phyloP scores from a whole-genome alignment of 1,140 invertebrate species.

The Hetaerina americana region DNA sequence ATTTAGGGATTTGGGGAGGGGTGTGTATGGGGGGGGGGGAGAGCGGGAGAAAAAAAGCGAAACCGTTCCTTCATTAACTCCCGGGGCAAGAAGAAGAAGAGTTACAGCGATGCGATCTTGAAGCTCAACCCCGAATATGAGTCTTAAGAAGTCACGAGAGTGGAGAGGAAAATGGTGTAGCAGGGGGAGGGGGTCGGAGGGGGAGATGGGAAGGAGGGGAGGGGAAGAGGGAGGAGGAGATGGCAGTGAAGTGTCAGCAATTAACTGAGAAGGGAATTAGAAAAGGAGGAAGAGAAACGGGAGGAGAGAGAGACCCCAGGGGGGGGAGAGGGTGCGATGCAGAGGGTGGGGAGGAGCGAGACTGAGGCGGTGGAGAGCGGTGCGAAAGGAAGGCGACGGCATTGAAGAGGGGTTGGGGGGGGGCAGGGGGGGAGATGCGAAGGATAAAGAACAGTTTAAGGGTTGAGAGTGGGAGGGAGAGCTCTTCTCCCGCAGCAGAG shows the following conservation, averaged over 20 bases:
- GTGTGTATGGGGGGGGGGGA: too few species aligned
- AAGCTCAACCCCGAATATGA: neutral
- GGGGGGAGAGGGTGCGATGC: neutral
- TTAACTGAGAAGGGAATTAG: neutral
- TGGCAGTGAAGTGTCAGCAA: neutral
- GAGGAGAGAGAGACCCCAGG: neutral
- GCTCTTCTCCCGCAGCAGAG: too few species aligned
- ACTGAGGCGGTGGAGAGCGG: neutral
- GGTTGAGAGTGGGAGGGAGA: too few species aligned
- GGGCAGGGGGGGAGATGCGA: too few species aligned
- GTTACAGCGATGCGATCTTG: neutral
- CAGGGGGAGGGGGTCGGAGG: neutral
- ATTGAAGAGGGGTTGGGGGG: too few species aligned
- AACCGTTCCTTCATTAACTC: neutral
- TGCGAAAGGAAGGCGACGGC: neutral
- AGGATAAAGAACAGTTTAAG: too few species aligned
- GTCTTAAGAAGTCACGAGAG: neutral
- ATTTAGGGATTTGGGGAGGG: too few species aligned
- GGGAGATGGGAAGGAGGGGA: neutral
- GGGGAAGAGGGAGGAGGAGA: neutral
- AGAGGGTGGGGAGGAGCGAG: neutral
- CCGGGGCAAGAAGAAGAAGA: neutral
- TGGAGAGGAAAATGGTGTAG: too few species aligned
- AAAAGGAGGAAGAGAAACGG: neutral
- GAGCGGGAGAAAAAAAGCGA: neutral